Percentiles rank a stretch among this genome's conserved stretches.
Evolutionary conservation across 1,140 invertebrate species (phyloP).

Genomic region (Heliothis virescens): DNA sequence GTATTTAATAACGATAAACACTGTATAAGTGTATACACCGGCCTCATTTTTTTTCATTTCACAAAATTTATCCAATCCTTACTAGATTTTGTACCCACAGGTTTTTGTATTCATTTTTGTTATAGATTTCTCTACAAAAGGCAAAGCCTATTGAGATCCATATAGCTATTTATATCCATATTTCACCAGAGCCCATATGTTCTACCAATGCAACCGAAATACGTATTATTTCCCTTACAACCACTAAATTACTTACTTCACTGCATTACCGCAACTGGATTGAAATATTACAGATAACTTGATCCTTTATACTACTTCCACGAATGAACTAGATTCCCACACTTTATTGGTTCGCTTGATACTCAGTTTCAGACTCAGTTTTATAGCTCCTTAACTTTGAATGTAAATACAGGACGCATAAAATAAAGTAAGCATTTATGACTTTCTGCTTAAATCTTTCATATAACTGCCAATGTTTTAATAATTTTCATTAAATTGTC

Average conservation of each 20-base stretch:
- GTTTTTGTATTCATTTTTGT: too few relatives aligned
- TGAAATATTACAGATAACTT: constrained; percentile 38
- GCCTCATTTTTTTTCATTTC: too few relatives aligned
- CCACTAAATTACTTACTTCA: constrained; percentile 42
- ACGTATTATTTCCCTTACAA: constrained; percentile 25
- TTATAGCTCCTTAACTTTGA: background rate
- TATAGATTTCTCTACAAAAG: too few relatives aligned
- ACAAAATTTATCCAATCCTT: too few relatives aligned
- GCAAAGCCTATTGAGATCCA: background rate
- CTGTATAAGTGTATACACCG: too few relatives aligned
- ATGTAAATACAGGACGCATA: background rate
- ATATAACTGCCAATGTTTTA: too few relatives aligned
- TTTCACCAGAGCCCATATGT: background rate
- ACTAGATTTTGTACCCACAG: too few relatives aligned
- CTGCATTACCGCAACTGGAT: constrained; percentile 39
- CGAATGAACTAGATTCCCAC: constrained; percentile 32
- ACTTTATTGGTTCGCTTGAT: constrained; percentile 15
- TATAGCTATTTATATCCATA: background rate
- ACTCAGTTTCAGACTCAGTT: background rate
- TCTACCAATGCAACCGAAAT: background rate
- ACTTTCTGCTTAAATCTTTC: background rate
- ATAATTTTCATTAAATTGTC: too few relatives aligned
- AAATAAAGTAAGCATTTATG: background rate
- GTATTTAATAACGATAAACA: too few relatives aligned
- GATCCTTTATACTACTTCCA: constrained; percentile 35